Base-by-base conservation (phyloP, 1,140 invertebrate species). In the Choristoneura fumiferana region DNA sequence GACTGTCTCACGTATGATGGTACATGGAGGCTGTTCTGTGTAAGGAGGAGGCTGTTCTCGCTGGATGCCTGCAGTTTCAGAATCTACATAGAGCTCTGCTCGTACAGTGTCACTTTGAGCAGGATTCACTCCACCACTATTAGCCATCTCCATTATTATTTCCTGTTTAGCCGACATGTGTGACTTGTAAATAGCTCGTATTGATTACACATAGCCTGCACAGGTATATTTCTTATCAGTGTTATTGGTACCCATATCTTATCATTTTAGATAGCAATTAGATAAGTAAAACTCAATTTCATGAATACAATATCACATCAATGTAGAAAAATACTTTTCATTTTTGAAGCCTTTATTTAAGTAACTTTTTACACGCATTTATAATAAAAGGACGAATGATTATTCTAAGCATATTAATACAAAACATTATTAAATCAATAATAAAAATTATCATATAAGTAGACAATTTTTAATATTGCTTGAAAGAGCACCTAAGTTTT, bases 1-100 rank as follows among this genome's bases (percentile, higher is more conserved):
- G 49, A 86, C 62, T 53, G 76, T 79, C 59, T 81, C 67, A 53
- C 76, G 76, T 15, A 75, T 59, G 13, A 71, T 56, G 39, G 80
- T 70, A 49, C 61, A 69, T 13, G 57, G 65, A 13, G 54, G 70
- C 12, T 35, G 10, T 34, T 54, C 55, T 18, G 72, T 58, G 56
- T 86, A 84, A 17, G 84, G 77, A 5, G 84, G 84, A 17, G 85
- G 84, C 5, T 73, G 74, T 15, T 77, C 76, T 35, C 54, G 53
- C 8, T 63, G 57, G 12, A 58, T 62, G 10, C 14, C 22, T 0
- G 62, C 39, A 60, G 55, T 63, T 45, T 67, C 69, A 53, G 66
- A 71, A 54, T 71, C 54, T 12, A 73, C 18, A 54, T 54, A 13
- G 12, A 66, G 33, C 37, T 70, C 65, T 59, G 54, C 58, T 37